phyloP scores from a whole-genome alignment of 2,797 vertebrate genomes.

The Sciaenops ocellatus region DNA sequence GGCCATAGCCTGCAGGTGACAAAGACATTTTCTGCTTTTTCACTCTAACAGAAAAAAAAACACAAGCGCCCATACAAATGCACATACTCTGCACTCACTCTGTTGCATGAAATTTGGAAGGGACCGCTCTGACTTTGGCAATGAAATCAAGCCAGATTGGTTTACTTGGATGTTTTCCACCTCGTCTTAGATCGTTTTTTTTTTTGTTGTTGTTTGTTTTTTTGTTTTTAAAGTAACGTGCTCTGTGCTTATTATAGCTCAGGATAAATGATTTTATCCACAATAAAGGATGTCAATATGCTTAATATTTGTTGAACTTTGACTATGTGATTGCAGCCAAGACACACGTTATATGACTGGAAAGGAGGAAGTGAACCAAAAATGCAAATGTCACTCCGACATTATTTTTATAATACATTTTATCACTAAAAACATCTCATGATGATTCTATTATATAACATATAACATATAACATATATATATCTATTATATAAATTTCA shows the following conservation, averaged over 20 bases:
- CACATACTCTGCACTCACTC: not conserved
- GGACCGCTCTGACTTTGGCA: slow-evolving; percentile 20
- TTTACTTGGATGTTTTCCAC: slow-evolving; percentile 29
- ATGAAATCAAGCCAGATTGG: slow-evolving; percentile 19
- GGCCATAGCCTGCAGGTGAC: too few relatives aligned
- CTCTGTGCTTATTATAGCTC: slow-evolving; percentile 20
- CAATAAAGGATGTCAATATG: not conserved
- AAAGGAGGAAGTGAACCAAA: not conserved
- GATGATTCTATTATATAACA: not conserved
- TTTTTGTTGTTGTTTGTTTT: not conserved
- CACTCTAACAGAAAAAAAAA: too few relatives aligned
- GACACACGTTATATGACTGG: not conserved
- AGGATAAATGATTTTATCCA: not conserved
- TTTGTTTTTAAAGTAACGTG: not conserved
- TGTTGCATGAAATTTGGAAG: slow-evolving; percentile 9
- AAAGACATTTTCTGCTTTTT: too few relatives aligned
- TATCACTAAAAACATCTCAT: not conserved
- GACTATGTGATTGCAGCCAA: not conserved
- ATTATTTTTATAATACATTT: too few relatives aligned
- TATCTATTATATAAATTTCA: too few relatives aligned
- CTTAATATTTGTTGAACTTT: slow-evolving; percentile 1
- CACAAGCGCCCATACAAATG: not conserved
- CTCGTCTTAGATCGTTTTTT: slow-evolving; percentile 4
- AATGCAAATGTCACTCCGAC: not conserved
- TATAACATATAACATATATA: too few relatives aligned